Percentiles rank a stretch among this genome's conserved stretches.
Conservation (phyloP, 1,140 invertebrate species). For the Drosophila arizonae region DNA sequence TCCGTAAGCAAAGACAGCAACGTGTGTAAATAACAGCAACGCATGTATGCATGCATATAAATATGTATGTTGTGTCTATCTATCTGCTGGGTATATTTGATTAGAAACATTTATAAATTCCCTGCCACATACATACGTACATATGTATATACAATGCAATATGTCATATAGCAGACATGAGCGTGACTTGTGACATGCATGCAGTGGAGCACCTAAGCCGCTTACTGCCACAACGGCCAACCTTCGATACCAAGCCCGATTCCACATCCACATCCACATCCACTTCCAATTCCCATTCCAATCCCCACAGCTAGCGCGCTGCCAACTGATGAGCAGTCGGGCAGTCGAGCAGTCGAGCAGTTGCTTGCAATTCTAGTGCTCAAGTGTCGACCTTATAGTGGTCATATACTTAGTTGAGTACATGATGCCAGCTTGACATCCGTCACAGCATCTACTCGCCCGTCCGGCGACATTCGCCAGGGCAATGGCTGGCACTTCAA, state of each 20-base stretch:
- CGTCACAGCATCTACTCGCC: conserved; percentile 20
- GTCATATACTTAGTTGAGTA: conserved; percentile 34
- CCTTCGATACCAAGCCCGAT: not conserved
- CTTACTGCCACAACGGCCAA: conserved; percentile 7
- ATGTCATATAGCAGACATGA: conserved; percentile 19
- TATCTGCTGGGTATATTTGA: conserved; percentile 42
- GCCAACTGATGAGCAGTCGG: not conserved
- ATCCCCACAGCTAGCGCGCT: not conserved
- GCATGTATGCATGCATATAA: conserved; percentile 19
- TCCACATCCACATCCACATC: not conserved
- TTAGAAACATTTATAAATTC: conserved; percentile 48
- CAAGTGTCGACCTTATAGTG: conserved; percentile 38
- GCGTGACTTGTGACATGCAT: conserved; percentile 20
- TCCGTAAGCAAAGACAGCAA: not conserved
- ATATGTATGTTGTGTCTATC: conserved; percentile 10
- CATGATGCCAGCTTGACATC: conserved; percentile 17
- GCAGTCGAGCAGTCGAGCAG: not conserved
- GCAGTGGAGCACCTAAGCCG: conserved; percentile 20
- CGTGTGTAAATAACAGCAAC: conserved; percentile 33
- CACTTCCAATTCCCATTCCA: not conserved
- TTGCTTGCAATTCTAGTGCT: conserved; percentile 10
- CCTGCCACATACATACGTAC: not conserved
- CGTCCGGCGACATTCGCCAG: not conserved
- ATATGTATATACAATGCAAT: not conserved
- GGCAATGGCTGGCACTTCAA: conserved; percentile 9